These are phyloP conservation scores for Lepidotrigona ventralis DNA, from an alignment of 1,140 invertebrate genomes.

Conservation along the genomic window DNA sequence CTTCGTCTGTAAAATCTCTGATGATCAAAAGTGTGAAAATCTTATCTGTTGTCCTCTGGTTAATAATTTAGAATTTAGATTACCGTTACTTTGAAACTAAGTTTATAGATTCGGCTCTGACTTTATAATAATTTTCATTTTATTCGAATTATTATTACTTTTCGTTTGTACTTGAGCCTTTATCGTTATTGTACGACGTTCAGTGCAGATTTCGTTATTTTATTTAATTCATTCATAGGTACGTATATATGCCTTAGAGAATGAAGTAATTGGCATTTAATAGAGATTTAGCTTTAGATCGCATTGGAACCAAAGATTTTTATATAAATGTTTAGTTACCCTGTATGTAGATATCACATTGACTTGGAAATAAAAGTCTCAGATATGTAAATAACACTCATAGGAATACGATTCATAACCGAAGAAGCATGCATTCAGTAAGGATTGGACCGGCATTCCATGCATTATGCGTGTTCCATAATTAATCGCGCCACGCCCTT, in stretches of 20 bases:
- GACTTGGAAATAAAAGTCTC: neutral
- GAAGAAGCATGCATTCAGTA: neutral
- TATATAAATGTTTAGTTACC: neutral
- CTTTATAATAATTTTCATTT: neutral
- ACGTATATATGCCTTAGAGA: neutral
- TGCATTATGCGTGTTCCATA: constrained; percentile 38
- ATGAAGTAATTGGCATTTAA: neutral
- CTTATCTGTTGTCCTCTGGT: neutral
- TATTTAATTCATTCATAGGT: neutral
- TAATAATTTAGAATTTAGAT: neutral
- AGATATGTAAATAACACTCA: neutral
- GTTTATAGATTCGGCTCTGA: neutral
- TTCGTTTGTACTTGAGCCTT: neutral
- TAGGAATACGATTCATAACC: neutral
- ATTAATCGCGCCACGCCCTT: constrained; percentile 43
- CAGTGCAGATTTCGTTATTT: too few species aligned
- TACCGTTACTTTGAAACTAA: neutral
- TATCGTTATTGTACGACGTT: too few species aligned
- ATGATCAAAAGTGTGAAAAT: neutral
- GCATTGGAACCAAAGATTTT: neutral
- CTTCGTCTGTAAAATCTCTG: neutral
- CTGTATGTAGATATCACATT: too few species aligned
- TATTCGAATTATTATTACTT: neutral
- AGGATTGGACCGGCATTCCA: constrained; percentile 22
- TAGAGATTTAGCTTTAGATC: neutral